These are phyloP conservation scores for Caenorhabditis angaria DNA, from an alignment of 2,888 invertebrate genomes.

Conservation along the genomic window DNA sequence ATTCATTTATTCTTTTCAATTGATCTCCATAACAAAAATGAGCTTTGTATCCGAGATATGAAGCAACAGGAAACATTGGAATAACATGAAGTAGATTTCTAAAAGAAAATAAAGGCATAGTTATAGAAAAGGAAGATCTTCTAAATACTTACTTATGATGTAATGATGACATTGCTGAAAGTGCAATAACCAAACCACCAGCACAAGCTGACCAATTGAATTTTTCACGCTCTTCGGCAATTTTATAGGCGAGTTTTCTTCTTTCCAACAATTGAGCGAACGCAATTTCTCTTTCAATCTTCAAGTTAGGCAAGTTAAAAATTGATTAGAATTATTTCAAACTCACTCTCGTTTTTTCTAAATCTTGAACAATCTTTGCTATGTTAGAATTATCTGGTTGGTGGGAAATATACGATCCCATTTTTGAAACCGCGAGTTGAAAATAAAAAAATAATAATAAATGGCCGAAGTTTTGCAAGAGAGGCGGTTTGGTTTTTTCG, in stretches of 20 bases:
- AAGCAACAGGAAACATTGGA: conserved; percentile 54
- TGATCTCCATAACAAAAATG: conserved; percentile 58
- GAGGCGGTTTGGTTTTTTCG: not conserved
- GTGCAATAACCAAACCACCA: conserved; percentile 43
- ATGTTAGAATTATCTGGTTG: conserved; percentile 18
- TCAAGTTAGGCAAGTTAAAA: conserved; percentile 1
- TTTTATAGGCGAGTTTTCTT: conserved; percentile 45
- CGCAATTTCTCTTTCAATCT: conserved; percentile 60
- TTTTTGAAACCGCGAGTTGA: not conserved
- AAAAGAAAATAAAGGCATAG: conserved; percentile 4
- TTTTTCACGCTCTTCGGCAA: conserved; percentile 53
- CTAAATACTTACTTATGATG: conserved; percentile 49
- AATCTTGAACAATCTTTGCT: conserved; percentile 24
- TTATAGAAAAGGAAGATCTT: not conserved
- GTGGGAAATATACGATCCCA: conserved; percentile 32
- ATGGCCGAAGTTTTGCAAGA: not conserved
- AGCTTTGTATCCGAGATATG: conserved; percentile 55
- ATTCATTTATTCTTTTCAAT: conserved; percentile 36
- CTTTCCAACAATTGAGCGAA: conserved; percentile 47
- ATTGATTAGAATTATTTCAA: not conserved
- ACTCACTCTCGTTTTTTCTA: conserved; percentile 38
- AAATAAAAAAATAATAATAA: conserved; percentile 7
- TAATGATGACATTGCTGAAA: conserved; percentile 46
- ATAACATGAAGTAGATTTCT: conserved; percentile 54
- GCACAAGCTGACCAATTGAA: conserved; percentile 51